These are phyloP conservation scores for Pseudorhombus dupliciocellatus DNA, from an alignment of 2,113 vertebrate species.

Conservation along the genomic window DNA sequence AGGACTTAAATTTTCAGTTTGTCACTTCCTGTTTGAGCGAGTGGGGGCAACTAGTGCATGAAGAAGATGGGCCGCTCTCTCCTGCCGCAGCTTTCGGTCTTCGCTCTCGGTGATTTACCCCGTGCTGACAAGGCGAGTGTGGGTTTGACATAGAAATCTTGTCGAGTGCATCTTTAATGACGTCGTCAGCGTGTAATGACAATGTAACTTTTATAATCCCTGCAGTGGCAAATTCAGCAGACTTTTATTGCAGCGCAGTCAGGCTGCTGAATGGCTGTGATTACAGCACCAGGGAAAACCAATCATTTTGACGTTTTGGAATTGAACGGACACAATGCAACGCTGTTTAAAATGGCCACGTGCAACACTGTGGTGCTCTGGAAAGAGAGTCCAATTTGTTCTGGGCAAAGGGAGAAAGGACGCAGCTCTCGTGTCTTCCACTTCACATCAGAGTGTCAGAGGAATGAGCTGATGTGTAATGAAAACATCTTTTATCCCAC, in stretches of 20 bases:
- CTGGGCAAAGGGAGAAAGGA: slow-evolving; percentile 6
- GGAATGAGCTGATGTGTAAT: slow-evolving; percentile 51
- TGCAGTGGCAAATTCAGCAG: slow-evolving; percentile 7
- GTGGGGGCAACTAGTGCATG: slow-evolving; percentile 31
- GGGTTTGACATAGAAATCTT: slow-evolving; percentile 3
- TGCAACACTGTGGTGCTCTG: not conserved
- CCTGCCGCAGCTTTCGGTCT: slow-evolving; percentile 16
- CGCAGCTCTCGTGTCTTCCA: slow-evolving; percentile 9
- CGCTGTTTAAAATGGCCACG: not conserved
- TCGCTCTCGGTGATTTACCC: slow-evolving; percentile 9
- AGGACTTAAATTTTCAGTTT: slow-evolving; percentile 7
- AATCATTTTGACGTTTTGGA: slow-evolving; percentile 1
- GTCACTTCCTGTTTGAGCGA: slow-evolving; percentile 40
- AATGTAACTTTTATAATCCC: slow-evolving; percentile 16
- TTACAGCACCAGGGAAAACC: not conserved
- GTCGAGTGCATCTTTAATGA: slow-evolving; percentile 33
- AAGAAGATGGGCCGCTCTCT: not conserved
- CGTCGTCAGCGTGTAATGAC: slow-evolving; percentile 9
- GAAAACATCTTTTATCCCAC: slow-evolving; percentile 36
- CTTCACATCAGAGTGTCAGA: slow-evolving; percentile 36
- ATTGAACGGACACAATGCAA: not conserved
- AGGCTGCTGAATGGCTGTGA: not conserved
- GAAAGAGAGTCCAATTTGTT: not conserved
- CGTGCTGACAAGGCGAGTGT: slow-evolving; percentile 8
- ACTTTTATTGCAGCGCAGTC: not conserved